Evolutionary conservation across 2,113 vertebrate species (phyloP).

Genomic region (Python bivittatus): DNA sequence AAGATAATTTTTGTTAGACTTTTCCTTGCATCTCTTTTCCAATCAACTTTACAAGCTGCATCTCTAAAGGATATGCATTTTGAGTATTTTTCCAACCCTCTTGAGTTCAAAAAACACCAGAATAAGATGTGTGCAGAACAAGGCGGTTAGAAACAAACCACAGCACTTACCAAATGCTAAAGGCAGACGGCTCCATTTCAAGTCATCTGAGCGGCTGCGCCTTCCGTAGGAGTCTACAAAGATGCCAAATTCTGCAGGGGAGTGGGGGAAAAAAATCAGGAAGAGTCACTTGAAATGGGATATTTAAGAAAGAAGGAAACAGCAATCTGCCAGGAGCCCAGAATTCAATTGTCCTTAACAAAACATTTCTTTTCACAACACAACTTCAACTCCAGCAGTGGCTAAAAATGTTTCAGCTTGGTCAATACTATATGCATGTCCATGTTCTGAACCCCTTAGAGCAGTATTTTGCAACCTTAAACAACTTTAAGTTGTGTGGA

Average conservation of each 20-base stretch:
- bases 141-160: background rate
- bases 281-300: background rate
- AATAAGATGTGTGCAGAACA: background rate
- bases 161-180: conserved; percentile 88
- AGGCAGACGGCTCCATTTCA: conserved; percentile 96
- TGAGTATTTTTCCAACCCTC: rapidly evolving
- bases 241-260: conserved; percentile 89
- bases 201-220: conserved; percentile 91
- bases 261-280: background rate
- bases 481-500: too few species aligned
- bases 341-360: background rate
- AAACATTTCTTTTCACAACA: too few species aligned
- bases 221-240: conserved; percentile 96
- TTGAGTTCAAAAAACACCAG: background rate
- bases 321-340: background rate
- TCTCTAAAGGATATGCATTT: background rate
- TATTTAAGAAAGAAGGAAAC: background rate
- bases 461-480: too few species aligned
- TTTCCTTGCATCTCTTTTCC: too few species aligned
- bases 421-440: too few species aligned
- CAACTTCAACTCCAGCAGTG: too few species aligned
- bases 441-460: too few species aligned
- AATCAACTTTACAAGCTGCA: background rate
- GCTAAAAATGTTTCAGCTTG: too few species aligned
- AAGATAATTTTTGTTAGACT: too few species aligned